Base-by-base conservation (phyloP, 2,113 vertebrate species). In the Erythrocercus mccallii region DNA sequence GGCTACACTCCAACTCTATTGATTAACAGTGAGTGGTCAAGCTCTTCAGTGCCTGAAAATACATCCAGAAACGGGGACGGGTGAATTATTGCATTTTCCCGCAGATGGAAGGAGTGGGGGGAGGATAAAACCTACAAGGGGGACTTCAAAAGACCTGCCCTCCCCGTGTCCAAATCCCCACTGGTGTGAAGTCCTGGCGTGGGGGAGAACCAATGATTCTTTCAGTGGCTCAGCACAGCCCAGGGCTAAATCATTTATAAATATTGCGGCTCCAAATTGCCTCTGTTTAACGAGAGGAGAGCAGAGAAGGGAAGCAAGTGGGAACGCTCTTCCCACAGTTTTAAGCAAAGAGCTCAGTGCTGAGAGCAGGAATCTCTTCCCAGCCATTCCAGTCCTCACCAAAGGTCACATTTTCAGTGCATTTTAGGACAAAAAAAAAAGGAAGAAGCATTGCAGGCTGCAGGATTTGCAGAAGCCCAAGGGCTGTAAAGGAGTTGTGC, bases 1-100 rank as follows among this genome's bases (percentile, higher is more conserved):
- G 93, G 95, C 95, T 57, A 80, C 76, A 14, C 72, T 95, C 94
- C 94, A 96, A 2, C 44, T 93, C 60, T 62, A 88, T 83, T 96
- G 95, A 96, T 96, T 93, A 96, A 90, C 92, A 81, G 88, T 23
- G 81, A 96, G 76, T 66, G 93, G 90, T 90, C 94, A 92, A 88
- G 76, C 40, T 93, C 79, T 81, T 70, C 85, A n/a, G 64, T 48
- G 81, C 76, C 71, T 95, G 65, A 94, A 74, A 93, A 93, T 70
- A 86, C 21, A 81, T 62, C 82, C 76, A 92, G 88, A 74, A 74
- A 71, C 1, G 4, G 28, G 31, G 69, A 18, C 44, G 20, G 60
- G 53, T 81, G 93, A 92, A 86, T 94, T 71, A 90, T 27, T 86
- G 76, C 51, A 7, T 71, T 68, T 81, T 86, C n/a, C 68, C 0